Conservation (phyloP, 2,113 vertebrate genomes). For the Ahaetulla prasina region DNA sequence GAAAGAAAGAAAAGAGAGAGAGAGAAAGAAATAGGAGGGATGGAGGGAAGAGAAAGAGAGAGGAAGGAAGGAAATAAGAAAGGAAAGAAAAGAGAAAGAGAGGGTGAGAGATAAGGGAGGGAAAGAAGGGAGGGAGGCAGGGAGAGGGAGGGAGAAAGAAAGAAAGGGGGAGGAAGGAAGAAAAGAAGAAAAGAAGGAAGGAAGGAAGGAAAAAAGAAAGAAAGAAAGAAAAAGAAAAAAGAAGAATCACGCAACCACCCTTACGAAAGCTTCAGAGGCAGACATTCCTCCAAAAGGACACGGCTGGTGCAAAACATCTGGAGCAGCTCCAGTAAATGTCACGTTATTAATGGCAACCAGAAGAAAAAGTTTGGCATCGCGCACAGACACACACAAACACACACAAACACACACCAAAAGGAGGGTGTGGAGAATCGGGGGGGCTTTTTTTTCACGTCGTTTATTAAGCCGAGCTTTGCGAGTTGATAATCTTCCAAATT, state of each 20-base stretch:
- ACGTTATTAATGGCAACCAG: conserved; percentile 18
- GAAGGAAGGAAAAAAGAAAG: no score
- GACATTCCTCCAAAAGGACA: neutral
- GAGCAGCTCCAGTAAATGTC: conserved; percentile 15
- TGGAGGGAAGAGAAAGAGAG: rapidly evolving
- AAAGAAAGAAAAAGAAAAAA: neutral
- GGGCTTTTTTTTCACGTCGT: neutral
- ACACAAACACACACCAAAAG: neutral
- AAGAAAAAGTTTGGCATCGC: neutral
- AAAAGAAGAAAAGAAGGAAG: no score
- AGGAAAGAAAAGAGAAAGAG: rapidly evolving
- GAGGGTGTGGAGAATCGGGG: neutral
- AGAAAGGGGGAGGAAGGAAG: rapidly evolving
- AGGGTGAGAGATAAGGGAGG: rapidly evolving
- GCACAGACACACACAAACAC: neutral
- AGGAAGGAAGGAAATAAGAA: rapidly evolving
- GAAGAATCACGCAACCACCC: neutral
- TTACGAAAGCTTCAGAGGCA: neutral
- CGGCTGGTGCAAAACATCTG: conserved; percentile 10
- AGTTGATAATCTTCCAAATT: neutral
- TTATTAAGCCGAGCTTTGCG: neutral
- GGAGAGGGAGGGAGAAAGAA: no score
- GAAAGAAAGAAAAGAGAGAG: rapidly evolving
- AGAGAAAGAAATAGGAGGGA: no score
- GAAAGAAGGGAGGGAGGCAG: rapidly evolving